phyloP scores from a whole-genome alignment of 2,888 invertebrate species.

The Drosophila melanosoma region DNA sequence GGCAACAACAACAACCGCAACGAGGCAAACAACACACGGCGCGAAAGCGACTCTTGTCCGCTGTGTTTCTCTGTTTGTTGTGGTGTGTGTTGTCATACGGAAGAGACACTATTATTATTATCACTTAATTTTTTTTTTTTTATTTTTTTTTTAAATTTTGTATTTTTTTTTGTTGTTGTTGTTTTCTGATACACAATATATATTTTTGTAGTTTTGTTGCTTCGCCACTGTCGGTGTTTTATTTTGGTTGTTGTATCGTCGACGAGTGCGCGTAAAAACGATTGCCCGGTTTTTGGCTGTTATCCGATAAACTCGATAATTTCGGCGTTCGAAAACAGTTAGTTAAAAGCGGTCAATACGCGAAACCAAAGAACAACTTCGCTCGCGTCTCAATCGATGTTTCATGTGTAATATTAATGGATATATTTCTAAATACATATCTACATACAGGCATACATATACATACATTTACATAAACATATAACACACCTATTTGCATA shows the following conservation, averaged over 20 bases:
- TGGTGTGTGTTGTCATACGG: conserved; percentile 55
- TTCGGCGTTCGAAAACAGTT: conserved; percentile 26
- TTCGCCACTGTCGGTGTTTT: conserved; percentile 18
- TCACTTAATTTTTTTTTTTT: conserved; percentile 8
- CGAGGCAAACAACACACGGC: conserved; percentile 47
- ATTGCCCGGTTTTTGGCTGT: conserved; percentile 19
- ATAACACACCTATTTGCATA: not conserved
- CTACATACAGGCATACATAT: not conserved
- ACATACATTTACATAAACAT: conserved; percentile 13
- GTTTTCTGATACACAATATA: conserved; percentile 8
- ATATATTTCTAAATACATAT: conserved; percentile 15
- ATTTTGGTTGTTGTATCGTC: conserved; percentile 22
- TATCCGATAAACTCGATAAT: conserved; percentile 23
- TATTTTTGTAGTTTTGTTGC: conserved; percentile 13
- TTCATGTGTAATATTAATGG: conserved; percentile 50
- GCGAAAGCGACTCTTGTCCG: conserved; percentile 60
- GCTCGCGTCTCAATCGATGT: conserved; percentile 47
- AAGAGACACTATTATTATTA: conserved; percentile 42
- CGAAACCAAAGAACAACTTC: conserved; percentile 10
- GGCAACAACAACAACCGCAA: conserved; percentile 36
- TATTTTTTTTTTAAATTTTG: conserved; percentile 14
- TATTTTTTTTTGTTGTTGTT: conserved; percentile 1
- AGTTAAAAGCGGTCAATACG: conserved; percentile 37
- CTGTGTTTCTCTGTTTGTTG: conserved; percentile 57
- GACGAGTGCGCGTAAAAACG: conserved; percentile 35